These are phyloP conservation scores for Turnix velox DNA, from an alignment of 2,113 vertebrate species.

Conservation along the genomic window DNA sequence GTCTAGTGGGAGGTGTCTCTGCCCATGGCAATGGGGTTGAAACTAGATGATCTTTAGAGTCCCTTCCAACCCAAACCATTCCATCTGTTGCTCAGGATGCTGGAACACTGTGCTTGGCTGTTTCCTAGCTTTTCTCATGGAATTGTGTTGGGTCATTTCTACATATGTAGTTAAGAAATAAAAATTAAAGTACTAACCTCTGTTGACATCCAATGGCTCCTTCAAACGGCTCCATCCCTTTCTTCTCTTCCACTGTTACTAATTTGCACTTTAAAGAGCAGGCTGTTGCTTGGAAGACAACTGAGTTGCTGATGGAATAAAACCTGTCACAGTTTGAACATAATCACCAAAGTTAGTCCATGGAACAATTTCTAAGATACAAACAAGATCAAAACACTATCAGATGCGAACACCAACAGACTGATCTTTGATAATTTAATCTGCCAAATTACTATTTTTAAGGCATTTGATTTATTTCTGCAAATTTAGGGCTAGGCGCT, in stretches of 20 bases:
- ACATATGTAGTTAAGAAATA: not conserved
- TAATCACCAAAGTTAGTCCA: conserved; percentile 49
- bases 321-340: conserved; percentile 51
- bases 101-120: not conserved
- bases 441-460: conserved; percentile 40
- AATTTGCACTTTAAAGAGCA: conserved; percentile 55
- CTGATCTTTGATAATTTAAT: conserved; percentile 51
- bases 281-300: not conserved
- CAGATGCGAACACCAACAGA: conserved; percentile 11
- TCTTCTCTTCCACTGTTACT: not conserved
- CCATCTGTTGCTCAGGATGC: not conserved
- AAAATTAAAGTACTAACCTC: not conserved
- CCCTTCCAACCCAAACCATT: no score
- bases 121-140: not conserved
- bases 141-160: not conserved
- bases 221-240: conserved; percentile 20
- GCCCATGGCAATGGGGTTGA: no score
- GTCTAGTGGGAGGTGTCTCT: no score
- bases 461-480: conserved; percentile 40
- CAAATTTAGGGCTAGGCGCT: not conserved
- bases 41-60: no score
- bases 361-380: conserved; percentile 41
- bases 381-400: conserved; percentile 37
- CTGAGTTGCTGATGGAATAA: conserved; percentile 27
- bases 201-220: not conserved